These are phyloP conservation scores for Hoplostethus mediterraneus DNA, from an alignment of 2,797 vertebrate genomes.

Conservation along the genomic window DNA sequence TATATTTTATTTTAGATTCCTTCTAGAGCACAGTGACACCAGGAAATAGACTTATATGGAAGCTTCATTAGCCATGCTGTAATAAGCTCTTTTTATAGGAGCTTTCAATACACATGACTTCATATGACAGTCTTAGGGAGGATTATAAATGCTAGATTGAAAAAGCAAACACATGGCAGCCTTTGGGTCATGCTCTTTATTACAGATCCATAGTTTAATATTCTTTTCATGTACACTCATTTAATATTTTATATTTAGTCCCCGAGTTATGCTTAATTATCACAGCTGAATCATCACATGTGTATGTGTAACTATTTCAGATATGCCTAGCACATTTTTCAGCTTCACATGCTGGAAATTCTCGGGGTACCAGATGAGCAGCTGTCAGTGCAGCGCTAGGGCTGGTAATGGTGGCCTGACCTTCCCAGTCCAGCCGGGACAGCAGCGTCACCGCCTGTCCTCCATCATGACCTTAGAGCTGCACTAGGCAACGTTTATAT, in stretches of 20 bases:
- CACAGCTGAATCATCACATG: constrained; percentile 49
- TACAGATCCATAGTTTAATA: neutral
- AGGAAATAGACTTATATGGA: no score
- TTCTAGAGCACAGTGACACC: no score
- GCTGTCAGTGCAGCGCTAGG: constrained; percentile 55
- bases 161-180: constrained; percentile 38
- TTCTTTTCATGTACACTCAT: constrained; percentile 6
- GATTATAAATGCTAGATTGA: constrained; percentile 12
- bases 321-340: constrained; percentile 47
- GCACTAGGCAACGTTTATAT: neutral
- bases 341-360: constrained; percentile 54
- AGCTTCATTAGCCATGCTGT: neutral
- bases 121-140: neutral
- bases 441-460: neutral
- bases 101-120: neutral
- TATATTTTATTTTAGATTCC: no score
- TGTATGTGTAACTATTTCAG: constrained; percentile 50
- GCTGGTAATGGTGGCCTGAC: neutral
- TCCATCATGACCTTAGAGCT: constrained; percentile 1
- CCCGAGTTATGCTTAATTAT: constrained; percentile 26
- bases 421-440: constrained; percentile 1
- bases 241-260: constrained; percentile 77
- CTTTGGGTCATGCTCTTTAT: neutral
- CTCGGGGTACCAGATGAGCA: constrained; percentile 43
- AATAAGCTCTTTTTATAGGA: neutral